These are phyloP conservation scores for Aphidius colemani DNA, from an alignment of 2,888 invertebrate species.

Conservation along the genomic window DNA sequence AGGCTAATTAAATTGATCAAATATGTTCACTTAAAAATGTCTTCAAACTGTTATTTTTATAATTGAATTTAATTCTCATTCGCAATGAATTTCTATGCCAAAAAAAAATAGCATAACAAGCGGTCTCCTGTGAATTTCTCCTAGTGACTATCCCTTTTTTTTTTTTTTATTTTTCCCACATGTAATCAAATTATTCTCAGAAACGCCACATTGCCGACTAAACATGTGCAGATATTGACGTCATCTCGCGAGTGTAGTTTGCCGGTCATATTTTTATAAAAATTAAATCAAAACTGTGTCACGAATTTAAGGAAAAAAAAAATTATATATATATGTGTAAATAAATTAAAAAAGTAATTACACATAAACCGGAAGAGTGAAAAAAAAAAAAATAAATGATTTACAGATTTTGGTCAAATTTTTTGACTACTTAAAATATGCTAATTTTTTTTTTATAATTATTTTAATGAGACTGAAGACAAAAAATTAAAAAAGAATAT, in stretches of 20 bases:
- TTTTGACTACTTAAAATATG: not conserved
- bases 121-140: constrained; percentile 44
- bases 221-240: constrained; percentile 44
- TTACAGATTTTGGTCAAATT: not conserved
- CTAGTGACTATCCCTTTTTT: constrained; percentile 8
- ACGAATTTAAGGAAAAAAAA: too few species aligned
- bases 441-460: too few species aligned
- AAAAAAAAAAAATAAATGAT: not conserved
- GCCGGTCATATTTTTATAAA: constrained; percentile 12
- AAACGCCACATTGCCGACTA: constrained; percentile 36
- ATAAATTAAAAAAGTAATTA: not conserved
- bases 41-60: too few species aligned
- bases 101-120: constrained; percentile 36
- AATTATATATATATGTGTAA: not conserved
- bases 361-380: not conserved
- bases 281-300: too few species aligned
- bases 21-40: too few species aligned
- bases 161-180: constrained; percentile 36
- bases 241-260: constrained; percentile 34
- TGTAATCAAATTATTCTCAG: constrained; percentile 52
- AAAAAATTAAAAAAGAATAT: too few species aligned
- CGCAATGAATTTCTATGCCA: too few species aligned
- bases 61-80: too few species aligned
- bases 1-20: too few species aligned
- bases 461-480: too few species aligned